These are phyloP conservation scores for Drosophila quadrilineata DNA, from an alignment of 1,140 invertebrate genomes.

Conservation along the genomic window DNA sequence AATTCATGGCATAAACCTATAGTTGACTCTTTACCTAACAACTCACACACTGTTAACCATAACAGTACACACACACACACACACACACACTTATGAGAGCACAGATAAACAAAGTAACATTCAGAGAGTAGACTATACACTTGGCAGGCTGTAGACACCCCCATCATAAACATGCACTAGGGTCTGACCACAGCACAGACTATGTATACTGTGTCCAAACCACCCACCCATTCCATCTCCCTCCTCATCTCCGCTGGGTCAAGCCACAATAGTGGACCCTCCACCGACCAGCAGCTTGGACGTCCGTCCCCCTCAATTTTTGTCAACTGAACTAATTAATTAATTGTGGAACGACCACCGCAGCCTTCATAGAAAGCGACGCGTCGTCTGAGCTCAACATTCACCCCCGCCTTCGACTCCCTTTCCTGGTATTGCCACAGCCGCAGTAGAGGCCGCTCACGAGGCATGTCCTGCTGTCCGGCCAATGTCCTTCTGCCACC, in stretches of 20 bases:
- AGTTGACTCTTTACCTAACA: neutral
- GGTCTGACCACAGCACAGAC: slow-evolving; percentile 42
- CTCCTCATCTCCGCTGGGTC: neutral
- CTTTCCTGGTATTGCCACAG: too few relatives aligned
- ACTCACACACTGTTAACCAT: slow-evolving; percentile 31
- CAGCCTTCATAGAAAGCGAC: slow-evolving; percentile 45
- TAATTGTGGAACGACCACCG: slow-evolving; percentile 68
- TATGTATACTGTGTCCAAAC: too few relatives aligned
- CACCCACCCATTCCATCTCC: slow-evolving; percentile 1
- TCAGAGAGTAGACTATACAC: too few relatives aligned
- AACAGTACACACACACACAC: slow-evolving; percentile 16
- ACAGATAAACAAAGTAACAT: slow-evolving; percentile 18
- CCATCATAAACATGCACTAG: slow-evolving; percentile 63
- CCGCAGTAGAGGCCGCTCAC: too few relatives aligned
- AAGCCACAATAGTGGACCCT: too few relatives aligned
- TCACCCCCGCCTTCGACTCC: too few relatives aligned
- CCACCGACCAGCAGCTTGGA: neutral
- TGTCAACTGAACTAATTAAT: slow-evolving; percentile 79
- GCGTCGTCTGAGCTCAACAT: slow-evolving; percentile 35
- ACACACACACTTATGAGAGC: slow-evolving; percentile 14
- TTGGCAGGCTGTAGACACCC: slow-evolving; percentile 44
- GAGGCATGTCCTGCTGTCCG: neutral
- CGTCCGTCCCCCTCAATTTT: slow-evolving; percentile 65
- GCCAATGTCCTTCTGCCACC: slow-evolving; percentile 8
- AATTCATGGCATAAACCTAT: neutral